A percentile compares a stretch with the other conserved stretches of the same genome.
phyloP scores from a whole-genome alignment of 1,140 invertebrate species.

The Drosophila subpulchrella region DNA sequence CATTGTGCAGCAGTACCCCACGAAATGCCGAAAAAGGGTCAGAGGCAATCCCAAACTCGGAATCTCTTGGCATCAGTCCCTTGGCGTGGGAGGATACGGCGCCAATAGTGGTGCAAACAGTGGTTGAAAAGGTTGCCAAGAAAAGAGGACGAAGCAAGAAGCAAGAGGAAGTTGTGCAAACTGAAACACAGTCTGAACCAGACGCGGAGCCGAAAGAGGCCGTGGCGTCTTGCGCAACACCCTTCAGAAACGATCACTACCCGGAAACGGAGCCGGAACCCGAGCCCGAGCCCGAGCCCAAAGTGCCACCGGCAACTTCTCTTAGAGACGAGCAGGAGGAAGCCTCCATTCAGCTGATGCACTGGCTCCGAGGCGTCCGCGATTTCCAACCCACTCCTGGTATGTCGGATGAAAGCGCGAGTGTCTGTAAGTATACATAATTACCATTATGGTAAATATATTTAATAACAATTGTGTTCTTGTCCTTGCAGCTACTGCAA shows the following conservation, averaged over 20 bases:
- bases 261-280: neutral
- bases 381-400: neutral
- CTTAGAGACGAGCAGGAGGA: neutral
- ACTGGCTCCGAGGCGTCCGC: constrained; percentile 18
- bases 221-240: neutral
- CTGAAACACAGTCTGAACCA: neutral
- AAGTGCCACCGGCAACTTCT: neutral
- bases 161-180: neutral
- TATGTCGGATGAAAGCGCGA: neutral
- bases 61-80: constrained; percentile 3
- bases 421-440: constrained; percentile 1
- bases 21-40: neutral
- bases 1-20: constrained; percentile 50
- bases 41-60: neutral
- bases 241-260: neutral
- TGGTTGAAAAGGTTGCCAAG: neutral
- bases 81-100: constrained; percentile 7
- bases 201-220: neutral
- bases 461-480: neutral
- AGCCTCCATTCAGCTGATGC: neutral
- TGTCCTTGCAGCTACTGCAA: constrained; percentile 27
- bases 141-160: neutral
- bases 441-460: neutral
- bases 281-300: neutral
- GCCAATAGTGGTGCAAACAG: neutral